phyloP scores from a whole-genome alignment of 2,113 vertebrate genomes.

The Delphinus delphis region DNA sequence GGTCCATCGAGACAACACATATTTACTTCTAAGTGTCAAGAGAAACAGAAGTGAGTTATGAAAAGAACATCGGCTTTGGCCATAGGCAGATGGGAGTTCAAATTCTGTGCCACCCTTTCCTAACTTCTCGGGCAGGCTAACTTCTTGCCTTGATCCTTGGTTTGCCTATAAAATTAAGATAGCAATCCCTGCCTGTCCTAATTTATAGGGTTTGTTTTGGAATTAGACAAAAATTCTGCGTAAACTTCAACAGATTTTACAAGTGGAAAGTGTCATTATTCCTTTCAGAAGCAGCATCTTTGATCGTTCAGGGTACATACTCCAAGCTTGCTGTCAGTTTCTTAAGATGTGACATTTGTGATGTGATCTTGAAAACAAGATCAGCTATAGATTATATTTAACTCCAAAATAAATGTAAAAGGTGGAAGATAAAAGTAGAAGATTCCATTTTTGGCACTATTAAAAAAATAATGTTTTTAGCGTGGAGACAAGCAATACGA shows the following conservation, averaged over 20 bases:
- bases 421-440: constrained; percentile 24
- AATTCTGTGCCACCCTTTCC: background rate
- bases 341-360: background rate
- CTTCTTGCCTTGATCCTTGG: background rate
- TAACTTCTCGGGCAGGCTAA: background rate
- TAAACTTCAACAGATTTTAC: background rate
- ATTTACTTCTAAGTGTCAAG: background rate
- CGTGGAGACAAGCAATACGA: background rate
- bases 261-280: background rate
- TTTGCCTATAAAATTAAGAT: constrained; percentile 7
- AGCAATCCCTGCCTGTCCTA: background rate
- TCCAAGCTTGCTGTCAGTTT: background rate
- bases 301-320: background rate
- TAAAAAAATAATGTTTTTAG: background rate
- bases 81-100: background rate
- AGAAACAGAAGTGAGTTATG: background rate
- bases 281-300: background rate
- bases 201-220: constrained; percentile 8
- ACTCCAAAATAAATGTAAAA: constrained; percentile 20
- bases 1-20: background rate
- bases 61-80: background rate
- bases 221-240: constrained; percentile 24
- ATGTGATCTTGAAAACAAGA: constrained; percentile 33
- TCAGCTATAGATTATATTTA: constrained; percentile 13
- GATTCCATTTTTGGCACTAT: background rate